phyloP scores from a whole-genome alignment of 2,888 invertebrate species.

The Clitarchus hookeri region DNA sequence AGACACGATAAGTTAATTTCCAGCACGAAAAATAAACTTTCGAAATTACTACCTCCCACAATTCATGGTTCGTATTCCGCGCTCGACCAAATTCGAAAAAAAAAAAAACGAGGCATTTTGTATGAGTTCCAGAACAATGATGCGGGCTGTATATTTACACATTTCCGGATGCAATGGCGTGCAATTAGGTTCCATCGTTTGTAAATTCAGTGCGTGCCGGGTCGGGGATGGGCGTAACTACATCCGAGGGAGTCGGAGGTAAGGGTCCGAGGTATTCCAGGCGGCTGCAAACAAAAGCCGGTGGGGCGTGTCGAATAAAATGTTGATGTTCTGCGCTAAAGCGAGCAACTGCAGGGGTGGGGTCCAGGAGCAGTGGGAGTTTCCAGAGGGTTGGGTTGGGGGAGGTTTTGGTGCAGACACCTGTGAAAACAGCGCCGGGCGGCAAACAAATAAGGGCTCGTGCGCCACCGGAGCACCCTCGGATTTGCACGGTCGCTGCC shows the following conservation, averaged over 20 bases:
- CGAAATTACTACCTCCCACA: no score
- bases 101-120: neutral
- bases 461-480: neutral
- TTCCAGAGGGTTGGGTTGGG: neutral
- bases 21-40: no score
- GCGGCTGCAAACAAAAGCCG: neutral
- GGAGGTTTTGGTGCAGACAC: slow-evolving; percentile 14
- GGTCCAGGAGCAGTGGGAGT: neutral
- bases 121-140: slow-evolving; percentile 10
- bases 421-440: neutral
- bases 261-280: neutral
- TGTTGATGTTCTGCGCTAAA: neutral
- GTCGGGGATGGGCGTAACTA: neutral
- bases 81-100: neutral
- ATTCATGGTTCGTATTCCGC: no score
- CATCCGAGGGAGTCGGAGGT: neutral
- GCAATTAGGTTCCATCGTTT: neutral
- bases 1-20: no score
- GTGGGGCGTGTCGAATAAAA: slow-evolving; percentile 8
- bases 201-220: neutral
- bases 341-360: neutral
- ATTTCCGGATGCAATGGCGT: neutral
- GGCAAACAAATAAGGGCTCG: neutral
- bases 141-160: neutral
- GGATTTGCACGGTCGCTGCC: no score